A percentile compares a stretch with the other conserved stretches of the same genome.
Conservation (phyloP, 1,140 invertebrate genomes). For the Anoplophora glabripennis region DNA sequence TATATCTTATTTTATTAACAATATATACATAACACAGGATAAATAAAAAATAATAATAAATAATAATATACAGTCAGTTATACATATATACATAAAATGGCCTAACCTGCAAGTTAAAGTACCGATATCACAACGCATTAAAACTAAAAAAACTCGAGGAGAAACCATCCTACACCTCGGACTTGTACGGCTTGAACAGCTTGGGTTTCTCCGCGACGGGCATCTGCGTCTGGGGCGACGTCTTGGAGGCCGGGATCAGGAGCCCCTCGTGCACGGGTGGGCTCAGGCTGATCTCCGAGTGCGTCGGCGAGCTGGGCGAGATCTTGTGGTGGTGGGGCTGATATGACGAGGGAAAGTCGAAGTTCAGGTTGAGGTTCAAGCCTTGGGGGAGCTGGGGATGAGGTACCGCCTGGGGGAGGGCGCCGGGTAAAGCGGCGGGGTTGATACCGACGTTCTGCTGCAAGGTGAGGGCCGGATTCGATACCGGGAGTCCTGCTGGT, state of each 20-base stretch:
- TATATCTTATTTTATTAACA: not conserved
- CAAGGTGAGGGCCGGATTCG: constrained; percentile 30
- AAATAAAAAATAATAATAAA: not conserved
- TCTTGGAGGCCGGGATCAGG: constrained; percentile 39
- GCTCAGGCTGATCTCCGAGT: constrained; percentile 44
- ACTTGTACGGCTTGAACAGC: constrained; percentile 68
- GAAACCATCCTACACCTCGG: constrained; percentile 52
- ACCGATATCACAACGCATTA: not conserved
- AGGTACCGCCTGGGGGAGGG: constrained; percentile 15
- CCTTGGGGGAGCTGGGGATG: constrained; percentile 28
- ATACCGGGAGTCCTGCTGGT: constrained; percentile 30
- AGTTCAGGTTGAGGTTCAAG: constrained; percentile 42
- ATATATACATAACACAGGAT: not conserved
- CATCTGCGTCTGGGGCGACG: constrained; percentile 46
- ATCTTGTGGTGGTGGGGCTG: constrained; percentile 25
- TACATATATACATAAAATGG: not conserved
- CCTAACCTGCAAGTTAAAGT: not conserved
- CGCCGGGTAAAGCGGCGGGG: constrained; percentile 14
- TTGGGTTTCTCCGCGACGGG: constrained; percentile 56
- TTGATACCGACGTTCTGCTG: constrained; percentile 22
- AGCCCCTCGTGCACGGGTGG: constrained; percentile 38
- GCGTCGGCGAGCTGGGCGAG: constrained; percentile 38
- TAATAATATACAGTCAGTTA: not conserved
- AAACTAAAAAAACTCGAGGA: not conserved
- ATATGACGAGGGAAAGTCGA: constrained; percentile 30